Base-by-base conservation (phyloP, 1,140 invertebrate genomes). In the Maconellicoccus hirsutus region DNA sequence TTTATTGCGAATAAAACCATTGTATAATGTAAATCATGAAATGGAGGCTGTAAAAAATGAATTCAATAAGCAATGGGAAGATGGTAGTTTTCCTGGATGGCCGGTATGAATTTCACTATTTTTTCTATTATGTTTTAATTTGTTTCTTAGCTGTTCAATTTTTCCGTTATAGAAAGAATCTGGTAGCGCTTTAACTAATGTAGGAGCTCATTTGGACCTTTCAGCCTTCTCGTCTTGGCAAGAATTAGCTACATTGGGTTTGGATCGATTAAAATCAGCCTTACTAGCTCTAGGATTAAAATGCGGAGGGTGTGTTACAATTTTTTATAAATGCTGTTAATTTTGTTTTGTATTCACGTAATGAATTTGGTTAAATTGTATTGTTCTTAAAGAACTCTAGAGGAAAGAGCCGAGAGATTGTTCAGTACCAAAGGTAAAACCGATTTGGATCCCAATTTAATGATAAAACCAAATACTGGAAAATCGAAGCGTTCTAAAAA, bases 211-310 rank as follows among this genome's bases (percentile, higher is more conserved):
- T 83, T 85, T 99, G 66, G 97, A 99, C 81, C 80, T 99, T 0
- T 96, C 94, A 10, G 94, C 94, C 0, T 99, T 98, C 80, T 93
- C 91, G 0, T 96, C 93, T n/a, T 93, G 91, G 88, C 95, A 98
- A 81, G 97, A 99, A 81, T 81, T 98, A 72, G 94, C 94, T 1
- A 97, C 95, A 7, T 81, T 99, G 6, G 98, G 97, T 52, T 80
- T 98, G 73, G 97, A 99, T 83, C 87, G 97, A 78, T 83, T 99
- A 1, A 99, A 99, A 79, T 96, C 94, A 16, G 98, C 96, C 10
- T 81, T 99, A 0, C 91, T 98, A 86, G 97, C 96, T 4, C 80
- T 99, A n/a, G 93, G 94, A 0, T 82, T 99, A 0, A 99, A 99
- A 80, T 99, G 98, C 83, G 98, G 98, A 72, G 98, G 96, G 86